These are phyloP conservation scores for Sitta carolinensis DNA, from an alignment of 2,797 vertebrate species.

Conservation along the genomic window DNA sequence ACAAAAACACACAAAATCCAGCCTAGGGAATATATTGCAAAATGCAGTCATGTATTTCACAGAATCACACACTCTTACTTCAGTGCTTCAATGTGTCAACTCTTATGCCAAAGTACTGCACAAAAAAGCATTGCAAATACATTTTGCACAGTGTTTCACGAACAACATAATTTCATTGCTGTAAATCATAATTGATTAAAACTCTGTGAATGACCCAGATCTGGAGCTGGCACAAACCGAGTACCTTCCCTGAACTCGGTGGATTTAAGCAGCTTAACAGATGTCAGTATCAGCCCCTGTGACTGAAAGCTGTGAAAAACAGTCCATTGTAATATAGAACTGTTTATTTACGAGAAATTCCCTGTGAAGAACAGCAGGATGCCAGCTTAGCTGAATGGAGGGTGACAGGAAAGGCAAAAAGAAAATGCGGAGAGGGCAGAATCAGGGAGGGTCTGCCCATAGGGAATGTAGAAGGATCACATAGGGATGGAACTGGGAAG, in stretches of 20 bases:
- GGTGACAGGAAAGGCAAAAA: background rate
- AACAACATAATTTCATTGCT: background rate
- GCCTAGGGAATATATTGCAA: background rate
- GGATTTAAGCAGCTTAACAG: background rate
- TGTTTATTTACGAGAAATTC: conserved; percentile 4
- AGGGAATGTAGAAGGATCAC: background rate
- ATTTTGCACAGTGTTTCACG: background rate
- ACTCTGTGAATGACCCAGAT: background rate
- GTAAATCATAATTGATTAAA: background rate
- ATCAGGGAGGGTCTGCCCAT: background rate
- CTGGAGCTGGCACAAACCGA: background rate
- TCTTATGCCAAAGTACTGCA: background rate
- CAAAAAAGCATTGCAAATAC: background rate
- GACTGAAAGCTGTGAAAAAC: conserved; percentile 24
- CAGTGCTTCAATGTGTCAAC: background rate
- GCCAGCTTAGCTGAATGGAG: background rate
- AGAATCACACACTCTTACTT: background rate
- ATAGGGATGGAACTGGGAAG: background rate
- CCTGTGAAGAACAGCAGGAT: background rate
- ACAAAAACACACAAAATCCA: background rate
- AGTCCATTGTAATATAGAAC: background rate
- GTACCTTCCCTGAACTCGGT: background rate
- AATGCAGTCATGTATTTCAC: background rate
- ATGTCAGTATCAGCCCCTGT: background rate
- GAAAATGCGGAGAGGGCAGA: background rate